Evolutionary conservation across 2,113 vertebrate genomes (phyloP).

Genomic region (Lycocorax pyrrhopterus): DNA sequence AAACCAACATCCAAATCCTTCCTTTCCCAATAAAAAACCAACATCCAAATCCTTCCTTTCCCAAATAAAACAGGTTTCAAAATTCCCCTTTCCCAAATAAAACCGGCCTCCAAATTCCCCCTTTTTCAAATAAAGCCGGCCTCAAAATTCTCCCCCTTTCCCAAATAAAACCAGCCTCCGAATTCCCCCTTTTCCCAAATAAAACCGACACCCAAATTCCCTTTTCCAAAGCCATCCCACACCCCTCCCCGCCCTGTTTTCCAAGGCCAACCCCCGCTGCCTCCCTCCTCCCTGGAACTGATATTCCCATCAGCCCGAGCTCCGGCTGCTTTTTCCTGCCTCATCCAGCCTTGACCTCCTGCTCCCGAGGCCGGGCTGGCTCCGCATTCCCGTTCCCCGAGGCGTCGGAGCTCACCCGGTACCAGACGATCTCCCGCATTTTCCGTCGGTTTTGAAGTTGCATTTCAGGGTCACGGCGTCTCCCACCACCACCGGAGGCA

Average conservation of each 20-base stretch:
- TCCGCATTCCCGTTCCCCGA: not conserved
- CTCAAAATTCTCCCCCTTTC: too few relatives aligned
- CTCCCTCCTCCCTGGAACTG: not conserved
- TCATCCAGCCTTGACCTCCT: not conserved
- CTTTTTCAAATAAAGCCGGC: too few relatives aligned
- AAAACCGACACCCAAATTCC: too few relatives aligned
- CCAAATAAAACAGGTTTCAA: accelerated
- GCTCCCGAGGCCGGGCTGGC: not conserved
- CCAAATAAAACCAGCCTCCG: too few relatives aligned
- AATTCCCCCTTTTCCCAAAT: too few relatives aligned
- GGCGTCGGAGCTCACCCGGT: slow-evolving; percentile 82
- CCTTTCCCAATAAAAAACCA: too few relatives aligned
- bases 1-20: too few relatives aligned
- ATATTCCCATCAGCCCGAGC: not conserved
- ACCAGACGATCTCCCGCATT: slow-evolving; percentile 98
- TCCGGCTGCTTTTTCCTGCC: not conserved
- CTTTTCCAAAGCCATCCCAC: not conserved
- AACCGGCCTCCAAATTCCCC: too few relatives aligned
- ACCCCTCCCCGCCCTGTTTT: accelerated
- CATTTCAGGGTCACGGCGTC: slow-evolving; percentile 97
- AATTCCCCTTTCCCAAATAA: too few relatives aligned
- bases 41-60: too few relatives aligned
- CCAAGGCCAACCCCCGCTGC: not conserved
- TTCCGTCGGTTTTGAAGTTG: slow-evolving; percentile 97
- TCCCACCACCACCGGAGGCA: slow-evolving; percentile 94